Conservation (phyloP, 1,140 invertebrate species). For the Kradibia gibbosae region DNA sequence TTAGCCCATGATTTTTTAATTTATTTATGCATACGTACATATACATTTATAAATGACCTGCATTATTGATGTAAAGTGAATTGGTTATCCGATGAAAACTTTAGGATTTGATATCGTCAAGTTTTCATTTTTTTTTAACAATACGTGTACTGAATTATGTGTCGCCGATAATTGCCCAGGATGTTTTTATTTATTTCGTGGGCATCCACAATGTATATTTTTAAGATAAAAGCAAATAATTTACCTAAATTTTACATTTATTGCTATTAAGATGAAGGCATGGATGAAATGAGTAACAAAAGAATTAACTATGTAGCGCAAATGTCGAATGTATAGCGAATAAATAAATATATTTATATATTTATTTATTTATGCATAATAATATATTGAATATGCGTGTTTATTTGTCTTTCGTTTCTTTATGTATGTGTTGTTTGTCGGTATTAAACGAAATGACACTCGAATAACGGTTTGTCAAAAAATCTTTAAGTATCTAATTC, state of each 20-base stretch:
- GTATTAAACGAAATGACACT: background rate
- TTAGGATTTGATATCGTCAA: background rate
- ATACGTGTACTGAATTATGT: background rate
- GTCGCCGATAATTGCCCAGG: background rate
- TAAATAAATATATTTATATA: background rate
- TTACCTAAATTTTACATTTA: conserved; percentile 19
- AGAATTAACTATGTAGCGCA: conserved; percentile 8
- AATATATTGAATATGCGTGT: conserved; percentile 9
- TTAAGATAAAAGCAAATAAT: conserved; percentile 4
- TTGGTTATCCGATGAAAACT: background rate
- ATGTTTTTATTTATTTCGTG: background rate
- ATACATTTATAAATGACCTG: background rate
- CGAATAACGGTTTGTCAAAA: background rate
- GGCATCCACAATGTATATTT: conserved; percentile 30
- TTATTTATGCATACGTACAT: background rate
- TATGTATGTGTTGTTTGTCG: background rate
- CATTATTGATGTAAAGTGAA: background rate
- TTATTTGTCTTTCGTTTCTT: conserved; percentile 11
- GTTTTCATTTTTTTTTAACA: background rate
- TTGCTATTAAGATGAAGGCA: background rate
- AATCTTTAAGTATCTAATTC: background rate
- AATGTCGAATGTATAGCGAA: conserved; percentile 21
- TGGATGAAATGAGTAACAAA: background rate
- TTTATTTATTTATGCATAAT: background rate
- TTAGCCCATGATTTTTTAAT: background rate